These are phyloP conservation scores for Nicator chloris DNA, from an alignment of 2,113 vertebrate genomes.

Conservation along the genomic window DNA sequence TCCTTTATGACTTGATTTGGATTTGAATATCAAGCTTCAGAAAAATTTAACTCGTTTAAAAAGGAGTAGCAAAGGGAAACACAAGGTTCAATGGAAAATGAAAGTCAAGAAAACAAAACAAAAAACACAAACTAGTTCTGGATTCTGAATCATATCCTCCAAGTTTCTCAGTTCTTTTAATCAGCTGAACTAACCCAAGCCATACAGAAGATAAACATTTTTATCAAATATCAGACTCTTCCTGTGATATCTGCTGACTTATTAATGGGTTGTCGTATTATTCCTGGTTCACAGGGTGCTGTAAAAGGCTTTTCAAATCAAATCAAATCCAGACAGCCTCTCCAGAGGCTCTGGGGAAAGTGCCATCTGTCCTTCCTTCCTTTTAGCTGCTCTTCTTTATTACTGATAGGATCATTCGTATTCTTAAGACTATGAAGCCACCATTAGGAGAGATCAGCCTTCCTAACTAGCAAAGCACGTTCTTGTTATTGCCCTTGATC, in stretches of 20 bases:
- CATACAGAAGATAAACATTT: neutral
- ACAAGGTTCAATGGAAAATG: neutral
- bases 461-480: neutral
- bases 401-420: neutral
- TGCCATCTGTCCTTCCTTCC: neutral
- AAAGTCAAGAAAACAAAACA: neutral
- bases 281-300: neutral
- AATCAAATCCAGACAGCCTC: neutral
- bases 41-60: neutral
- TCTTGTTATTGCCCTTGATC: conserved; percentile 4
- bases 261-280: neutral
- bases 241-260: neutral
- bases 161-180: neutral
- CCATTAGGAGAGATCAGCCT: neutral
- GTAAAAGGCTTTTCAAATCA: conserved; percentile 13
- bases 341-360: neutral
- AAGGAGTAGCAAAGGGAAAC: neutral
- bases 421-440: neutral
- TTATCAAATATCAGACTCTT: neutral
- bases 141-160: neutral
- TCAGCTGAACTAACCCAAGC: neutral
- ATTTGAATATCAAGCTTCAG: neutral
- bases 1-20: neutral
- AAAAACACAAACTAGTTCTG: rapidly evolving
- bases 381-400: conserved; percentile 11